Percentiles rank a stretch among this genome's conserved stretches.
phyloP scores from a whole-genome alignment of 2,888 invertebrate species.

The Ophion ventricosus region DNA sequence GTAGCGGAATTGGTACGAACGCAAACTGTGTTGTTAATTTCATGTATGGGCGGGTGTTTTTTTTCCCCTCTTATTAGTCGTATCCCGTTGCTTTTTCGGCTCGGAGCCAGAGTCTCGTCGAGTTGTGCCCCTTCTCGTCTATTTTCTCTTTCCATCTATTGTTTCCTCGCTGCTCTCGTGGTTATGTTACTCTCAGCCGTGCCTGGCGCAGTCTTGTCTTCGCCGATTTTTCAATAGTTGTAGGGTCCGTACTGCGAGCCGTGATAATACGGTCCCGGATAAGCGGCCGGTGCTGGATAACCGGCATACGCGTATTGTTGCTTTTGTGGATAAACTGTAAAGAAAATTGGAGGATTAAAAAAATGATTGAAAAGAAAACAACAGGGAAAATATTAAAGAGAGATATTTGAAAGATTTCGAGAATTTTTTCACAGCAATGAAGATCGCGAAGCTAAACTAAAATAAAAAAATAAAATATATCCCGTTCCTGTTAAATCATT shows the following conservation, averaged over 20 bases:
- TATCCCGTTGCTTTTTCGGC: constrained; percentile 6
- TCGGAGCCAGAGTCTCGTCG: constrained; percentile 18
- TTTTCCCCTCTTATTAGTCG: background rate
- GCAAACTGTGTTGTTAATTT: constrained; percentile 25
- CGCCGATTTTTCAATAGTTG: constrained; percentile 88
- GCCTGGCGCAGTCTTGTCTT: constrained; percentile 33
- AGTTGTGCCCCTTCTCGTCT: constrained; percentile 7
- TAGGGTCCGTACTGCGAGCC: constrained; percentile 97
- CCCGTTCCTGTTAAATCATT: background rate
- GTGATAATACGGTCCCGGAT: constrained; percentile 94
- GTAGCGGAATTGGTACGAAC: constrained; percentile 56
- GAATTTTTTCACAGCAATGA: background rate
- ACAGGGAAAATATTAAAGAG: background rate
- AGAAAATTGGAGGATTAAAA: constrained; percentile 7
- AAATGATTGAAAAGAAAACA: background rate
- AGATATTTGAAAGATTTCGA: background rate
- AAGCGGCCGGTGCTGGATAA: constrained; percentile 91
- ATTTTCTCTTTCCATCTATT: constrained; percentile 6
- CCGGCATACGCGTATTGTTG: constrained; percentile 96
- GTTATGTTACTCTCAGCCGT: constrained; percentile 37
- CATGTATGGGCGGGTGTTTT: background rate
- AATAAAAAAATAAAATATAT: background rate
- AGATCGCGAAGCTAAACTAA: background rate
- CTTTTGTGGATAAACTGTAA: constrained; percentile 96
- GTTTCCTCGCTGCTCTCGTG: constrained; percentile 1